Evolutionary conservation across 2,888 invertebrate genomes (phyloP).

Genomic region (Chelonus formosanus): DNA sequence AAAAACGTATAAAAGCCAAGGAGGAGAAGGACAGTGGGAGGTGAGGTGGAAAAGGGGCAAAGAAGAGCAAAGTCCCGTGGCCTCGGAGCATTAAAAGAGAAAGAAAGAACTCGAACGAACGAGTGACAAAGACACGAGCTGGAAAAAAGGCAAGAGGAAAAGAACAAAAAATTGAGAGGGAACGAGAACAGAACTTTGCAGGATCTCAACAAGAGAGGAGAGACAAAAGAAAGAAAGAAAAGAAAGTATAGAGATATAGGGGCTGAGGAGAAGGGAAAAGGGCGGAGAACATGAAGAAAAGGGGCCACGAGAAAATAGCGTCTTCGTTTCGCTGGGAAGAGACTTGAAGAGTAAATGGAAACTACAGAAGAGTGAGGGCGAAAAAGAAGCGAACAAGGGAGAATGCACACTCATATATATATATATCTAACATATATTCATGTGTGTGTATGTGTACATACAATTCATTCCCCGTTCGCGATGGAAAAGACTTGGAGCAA

Average conservation of each 20-base stretch:
- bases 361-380: constrained; percentile 65
- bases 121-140: constrained; percentile 27
- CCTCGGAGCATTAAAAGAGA: constrained; percentile 29
- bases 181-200: constrained; percentile 18
- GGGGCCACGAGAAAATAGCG: constrained; percentile 60
- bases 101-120: constrained; percentile 25
- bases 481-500: constrained; percentile 10
- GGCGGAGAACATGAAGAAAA: constrained; percentile 53
- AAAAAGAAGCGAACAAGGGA: constrained; percentile 42
- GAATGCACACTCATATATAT: constrained; percentile 32
- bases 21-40: constrained; percentile 41
- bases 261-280: constrained; percentile 11
- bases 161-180: constrained; percentile 16
- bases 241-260: constrained; percentile 25
- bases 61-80: constrained; percentile 28
- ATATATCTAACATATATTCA: constrained; percentile 7
- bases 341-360: constrained; percentile 55
- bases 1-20: constrained; percentile 59
- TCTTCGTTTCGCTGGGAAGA: constrained; percentile 44
- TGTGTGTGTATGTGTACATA: not conserved
- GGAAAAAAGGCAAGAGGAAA: constrained; percentile 18
- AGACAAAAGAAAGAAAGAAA: constrained; percentile 28
- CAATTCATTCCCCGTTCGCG: not conserved
- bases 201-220: constrained; percentile 19
- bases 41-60: constrained; percentile 27